Conservation (phyloP, 2,797 vertebrate species). For the Miichthys miiuy region DNA sequence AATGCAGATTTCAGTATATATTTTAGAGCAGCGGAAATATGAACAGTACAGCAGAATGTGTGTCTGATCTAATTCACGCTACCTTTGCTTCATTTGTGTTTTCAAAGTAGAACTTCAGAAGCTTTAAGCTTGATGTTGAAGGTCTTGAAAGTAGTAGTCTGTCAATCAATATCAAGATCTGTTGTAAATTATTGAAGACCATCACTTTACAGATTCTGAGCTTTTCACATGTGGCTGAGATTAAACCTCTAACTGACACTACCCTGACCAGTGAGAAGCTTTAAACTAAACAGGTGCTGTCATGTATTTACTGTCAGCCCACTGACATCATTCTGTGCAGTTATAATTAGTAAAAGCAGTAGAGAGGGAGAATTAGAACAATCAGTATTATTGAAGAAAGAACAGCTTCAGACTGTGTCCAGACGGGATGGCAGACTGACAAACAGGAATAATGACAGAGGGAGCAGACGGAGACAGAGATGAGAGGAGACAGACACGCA, state of each 20-base stretch:
- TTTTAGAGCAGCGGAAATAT: background rate
- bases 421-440: slow-evolving; percentile 20
- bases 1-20: background rate
- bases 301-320: background rate
- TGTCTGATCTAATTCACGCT: background rate
- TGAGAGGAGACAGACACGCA: slow-evolving; percentile 61
- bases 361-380: background rate
- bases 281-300: background rate
- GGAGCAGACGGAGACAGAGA: slow-evolving; percentile 44
- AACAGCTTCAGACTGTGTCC: slow-evolving; percentile 7
- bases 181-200: background rate
- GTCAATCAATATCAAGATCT: background rate
- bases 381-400: background rate
- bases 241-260: too few relatives aligned
- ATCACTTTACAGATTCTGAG: background rate
- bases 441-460: slow-evolving; percentile 31
- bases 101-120: background rate
- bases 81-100: background rate
- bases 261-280: background rate
- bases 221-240: too few relatives aligned
- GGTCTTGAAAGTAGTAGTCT: background rate
- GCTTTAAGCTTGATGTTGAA: background rate
- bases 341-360: background rate
- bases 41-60: background rate
- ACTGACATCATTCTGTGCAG: background rate